phyloP scores from a whole-genome alignment of 1,140 invertebrate genomes.

The Drepana arcuata region DNA sequence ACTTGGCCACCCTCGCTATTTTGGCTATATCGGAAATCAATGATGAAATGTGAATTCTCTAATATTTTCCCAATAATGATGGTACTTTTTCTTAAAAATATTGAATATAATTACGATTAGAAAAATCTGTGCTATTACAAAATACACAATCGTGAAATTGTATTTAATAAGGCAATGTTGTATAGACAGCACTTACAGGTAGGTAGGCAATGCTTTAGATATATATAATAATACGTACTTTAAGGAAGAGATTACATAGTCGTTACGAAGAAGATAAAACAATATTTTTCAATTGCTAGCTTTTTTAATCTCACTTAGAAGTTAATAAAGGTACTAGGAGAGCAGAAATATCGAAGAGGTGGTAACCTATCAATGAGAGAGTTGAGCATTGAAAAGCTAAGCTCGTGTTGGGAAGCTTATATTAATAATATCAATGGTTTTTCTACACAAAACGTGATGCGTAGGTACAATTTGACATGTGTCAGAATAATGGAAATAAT shows the following conservation, averaged over 20 bases:
- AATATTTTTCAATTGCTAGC: too few species aligned
- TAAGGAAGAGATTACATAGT: slow-evolving; percentile 12
- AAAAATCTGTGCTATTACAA: slow-evolving; percentile 25
- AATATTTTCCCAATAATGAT: slow-evolving; percentile 15
- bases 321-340: slow-evolving; percentile 18
- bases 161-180: slow-evolving; percentile 28
- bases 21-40: too few species aligned
- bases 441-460: slow-evolving; percentile 14
- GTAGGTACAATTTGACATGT: slow-evolving; percentile 19
- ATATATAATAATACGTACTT: too few species aligned
- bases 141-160: slow-evolving; percentile 20
- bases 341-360: slow-evolving; percentile 11
- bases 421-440: slow-evolving; percentile 23
- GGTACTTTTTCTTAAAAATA: too few species aligned
- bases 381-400: slow-evolving; percentile 37
- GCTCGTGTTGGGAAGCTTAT: slow-evolving; percentile 30
- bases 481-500: slow-evolving; percentile 9
- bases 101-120: background rate
- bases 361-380: slow-evolving; percentile 16
- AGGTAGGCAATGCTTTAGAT: too few species aligned
- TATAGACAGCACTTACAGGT: slow-evolving; percentile 26
- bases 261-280: slow-evolving; percentile 5
- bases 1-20: too few species aligned
- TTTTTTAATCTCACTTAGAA: too few species aligned
- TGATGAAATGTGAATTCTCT: too few species aligned